These are phyloP conservation scores for Procambarus clarkii DNA, from an alignment of 1,140 invertebrate species.

Conservation along the genomic window DNA sequence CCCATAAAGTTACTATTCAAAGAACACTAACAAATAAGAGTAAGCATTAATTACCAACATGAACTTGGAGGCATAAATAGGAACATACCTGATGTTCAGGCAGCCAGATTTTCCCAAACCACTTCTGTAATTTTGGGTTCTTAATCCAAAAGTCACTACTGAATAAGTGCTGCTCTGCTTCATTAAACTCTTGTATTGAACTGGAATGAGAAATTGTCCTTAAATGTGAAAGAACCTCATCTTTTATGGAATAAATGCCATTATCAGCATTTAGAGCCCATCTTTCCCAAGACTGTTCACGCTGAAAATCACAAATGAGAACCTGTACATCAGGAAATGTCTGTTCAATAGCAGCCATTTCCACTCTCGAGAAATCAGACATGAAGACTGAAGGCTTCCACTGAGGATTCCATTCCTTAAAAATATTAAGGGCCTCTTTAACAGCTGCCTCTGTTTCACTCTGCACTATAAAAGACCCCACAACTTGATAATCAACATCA, in stretches of 20 bases:
- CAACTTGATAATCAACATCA: slow-evolving; percentile 10
- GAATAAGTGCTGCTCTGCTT: slow-evolving; percentile 11
- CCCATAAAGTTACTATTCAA: no score
- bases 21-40: no score
- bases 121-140: background rate
- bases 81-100: slow-evolving; percentile 13
- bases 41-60: no score
- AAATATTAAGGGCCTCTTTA: slow-evolving; percentile 7
- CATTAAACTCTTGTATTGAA: slow-evolving; percentile 12
- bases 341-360: background rate
- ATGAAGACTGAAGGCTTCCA: slow-evolving; percentile 20
- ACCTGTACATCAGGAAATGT: background rate
- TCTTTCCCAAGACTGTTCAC: slow-evolving; percentile 15
- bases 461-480: background rate
- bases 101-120: slow-evolving; percentile 1
- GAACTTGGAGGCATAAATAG: no score
- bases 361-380: background rate
- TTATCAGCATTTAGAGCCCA: background rate
- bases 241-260: background rate
- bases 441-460: slow-evolving; percentile 6
- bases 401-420: slow-evolving; percentile 10
- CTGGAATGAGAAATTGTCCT: background rate
- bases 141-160: slow-evolving; percentile 9
- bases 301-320: slow-evolving; percentile 22
- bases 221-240: background rate